These are phyloP conservation scores for Bradysia coprophila DNA, from an alignment of 1,140 invertebrate genomes.

Conservation along the genomic window DNA sequence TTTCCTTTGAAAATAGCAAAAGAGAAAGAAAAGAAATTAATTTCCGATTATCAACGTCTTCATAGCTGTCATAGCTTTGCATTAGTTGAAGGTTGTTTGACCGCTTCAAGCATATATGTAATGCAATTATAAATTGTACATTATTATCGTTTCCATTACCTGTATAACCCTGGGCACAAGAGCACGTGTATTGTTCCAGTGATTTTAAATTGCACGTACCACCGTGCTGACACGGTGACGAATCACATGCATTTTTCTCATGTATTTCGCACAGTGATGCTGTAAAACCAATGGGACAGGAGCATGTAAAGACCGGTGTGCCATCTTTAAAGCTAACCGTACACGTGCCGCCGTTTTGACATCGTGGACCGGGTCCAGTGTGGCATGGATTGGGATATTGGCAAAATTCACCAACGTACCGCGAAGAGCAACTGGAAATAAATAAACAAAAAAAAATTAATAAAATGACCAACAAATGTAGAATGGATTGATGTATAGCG, in stretches of 20 bases:
- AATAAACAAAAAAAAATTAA: constrained; percentile 15
- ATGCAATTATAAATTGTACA: too few relatives aligned
- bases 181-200: constrained; percentile 61
- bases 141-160: constrained; percentile 49
- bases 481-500: constrained; percentile 1
- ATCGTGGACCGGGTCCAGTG: constrained; percentile 53
- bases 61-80: too few relatives aligned
- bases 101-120: too few relatives aligned
- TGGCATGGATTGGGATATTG: constrained; percentile 84
- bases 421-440: constrained; percentile 71
- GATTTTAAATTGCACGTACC: constrained; percentile 64
- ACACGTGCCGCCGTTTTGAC: constrained; percentile 87
- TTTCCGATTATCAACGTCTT: too few relatives aligned
- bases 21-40: background rate
- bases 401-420: constrained; percentile 86
- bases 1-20: constrained; percentile 41
- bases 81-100: too few relatives aligned
- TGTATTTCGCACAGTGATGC: constrained; percentile 85
- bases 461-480: too few relatives aligned
- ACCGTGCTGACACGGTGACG: constrained; percentile 66
- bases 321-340: constrained; percentile 43
- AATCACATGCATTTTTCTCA: constrained; percentile 78
- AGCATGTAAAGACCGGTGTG: constrained; percentile 61
- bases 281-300: constrained; percentile 76
- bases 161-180: constrained; percentile 66